Conservation (phyloP, 2,113 vertebrate genomes). For the Naja naja region DNA sequence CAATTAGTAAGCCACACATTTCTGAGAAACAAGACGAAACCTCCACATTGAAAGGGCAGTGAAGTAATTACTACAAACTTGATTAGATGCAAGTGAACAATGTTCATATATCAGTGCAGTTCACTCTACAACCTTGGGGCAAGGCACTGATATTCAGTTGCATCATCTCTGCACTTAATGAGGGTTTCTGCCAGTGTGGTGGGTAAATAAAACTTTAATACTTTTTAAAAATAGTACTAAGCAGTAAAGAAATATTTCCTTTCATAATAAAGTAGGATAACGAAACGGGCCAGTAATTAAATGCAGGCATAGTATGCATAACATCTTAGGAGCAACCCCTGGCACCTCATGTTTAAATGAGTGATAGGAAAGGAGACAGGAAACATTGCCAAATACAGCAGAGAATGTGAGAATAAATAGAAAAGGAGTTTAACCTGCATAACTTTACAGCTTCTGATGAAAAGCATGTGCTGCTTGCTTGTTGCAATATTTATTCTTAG, state of each 20-base stretch:
- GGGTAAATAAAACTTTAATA: not conserved
- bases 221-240: not conserved
- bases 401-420: not conserved
- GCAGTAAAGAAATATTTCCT: not conserved
- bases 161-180: not conserved
- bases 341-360: not conserved
- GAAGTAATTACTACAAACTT: not conserved
- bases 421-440: not conserved
- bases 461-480: not conserved
- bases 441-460: not conserved
- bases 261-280: not conserved
- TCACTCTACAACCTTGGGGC: not conserved
- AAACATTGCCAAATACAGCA: not conserved
- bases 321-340: not conserved
- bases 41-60: not conserved
- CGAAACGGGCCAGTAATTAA: too few species aligned
- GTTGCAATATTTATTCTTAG: not conserved
- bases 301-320: not conserved
- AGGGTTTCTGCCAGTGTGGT: not conserved
- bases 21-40: not conserved
- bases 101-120: not conserved
- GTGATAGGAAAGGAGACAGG: not conserved
- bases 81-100: conserved; percentile 6
- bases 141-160: not conserved
- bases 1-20: not conserved